Conservation (phyloP, 2,797 vertebrate genomes). For the Helostoma temminkii region DNA sequence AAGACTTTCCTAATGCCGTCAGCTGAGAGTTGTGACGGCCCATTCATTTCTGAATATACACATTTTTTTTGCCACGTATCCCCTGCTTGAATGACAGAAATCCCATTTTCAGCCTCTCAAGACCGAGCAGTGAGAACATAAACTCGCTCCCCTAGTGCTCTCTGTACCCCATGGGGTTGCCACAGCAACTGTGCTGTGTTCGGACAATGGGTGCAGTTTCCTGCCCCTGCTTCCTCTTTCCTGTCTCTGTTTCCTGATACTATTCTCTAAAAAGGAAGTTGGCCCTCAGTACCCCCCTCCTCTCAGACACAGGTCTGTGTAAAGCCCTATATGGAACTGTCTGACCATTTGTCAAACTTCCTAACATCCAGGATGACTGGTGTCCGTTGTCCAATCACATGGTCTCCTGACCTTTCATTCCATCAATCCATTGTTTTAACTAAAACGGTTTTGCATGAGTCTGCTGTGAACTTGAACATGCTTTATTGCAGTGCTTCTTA, state of each 20-base stretch:
- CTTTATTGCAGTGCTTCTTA: slow-evolving; percentile 53
- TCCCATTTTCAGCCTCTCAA: slow-evolving; percentile 48
- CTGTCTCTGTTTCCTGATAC: slow-evolving; percentile 90
- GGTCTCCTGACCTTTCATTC: slow-evolving; percentile 76
- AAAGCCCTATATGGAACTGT: slow-evolving; percentile 69
- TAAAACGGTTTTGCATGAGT: slow-evolving; percentile 76
- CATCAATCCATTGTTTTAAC: slow-evolving; percentile 82
- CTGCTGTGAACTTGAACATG: slow-evolving; percentile 62
- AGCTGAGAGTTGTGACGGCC: slow-evolving; percentile 5
- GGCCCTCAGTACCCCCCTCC: slow-evolving; percentile 60
- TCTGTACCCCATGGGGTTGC: slow-evolving; percentile 71
- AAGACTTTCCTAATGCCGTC: not conserved
- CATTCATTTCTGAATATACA: not conserved
- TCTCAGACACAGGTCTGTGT: slow-evolving; percentile 63
- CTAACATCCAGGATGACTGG: slow-evolving; percentile 81
- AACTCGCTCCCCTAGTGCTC: slow-evolving; percentile 61
- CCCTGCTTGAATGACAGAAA: slow-evolving; percentile 40
- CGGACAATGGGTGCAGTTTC: slow-evolving; percentile 92
- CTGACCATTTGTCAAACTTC: slow-evolving; percentile 81
- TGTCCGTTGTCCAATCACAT: slow-evolving; percentile 77
- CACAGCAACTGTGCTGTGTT: slow-evolving; percentile 76
- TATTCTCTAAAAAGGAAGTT: slow-evolving; percentile 88
- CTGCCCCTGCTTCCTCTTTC: slow-evolving; percentile 90
- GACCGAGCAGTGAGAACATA: slow-evolving; percentile 35
- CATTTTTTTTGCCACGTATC: not conserved